Evolutionary conservation across 1,140 invertebrate genomes (phyloP).

Genomic region (Drosophila insularis): DNA sequence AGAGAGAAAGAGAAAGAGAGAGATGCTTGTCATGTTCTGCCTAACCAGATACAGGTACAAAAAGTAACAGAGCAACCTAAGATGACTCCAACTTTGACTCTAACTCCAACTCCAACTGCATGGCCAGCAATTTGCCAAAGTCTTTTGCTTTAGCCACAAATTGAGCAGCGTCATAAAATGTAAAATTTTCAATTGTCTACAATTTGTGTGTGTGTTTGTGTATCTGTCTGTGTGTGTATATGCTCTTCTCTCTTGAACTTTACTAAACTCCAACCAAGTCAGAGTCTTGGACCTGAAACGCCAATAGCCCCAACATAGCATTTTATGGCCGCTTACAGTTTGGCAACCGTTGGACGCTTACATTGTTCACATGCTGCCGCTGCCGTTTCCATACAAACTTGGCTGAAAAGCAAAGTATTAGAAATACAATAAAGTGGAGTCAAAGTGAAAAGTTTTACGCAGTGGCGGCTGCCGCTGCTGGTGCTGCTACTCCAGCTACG

Average conservation of each 20-base stretch:
- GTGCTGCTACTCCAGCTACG: slow-evolving; percentile 10
- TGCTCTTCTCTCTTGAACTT: slow-evolving; percentile 43
- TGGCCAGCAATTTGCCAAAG: slow-evolving; percentile 49
- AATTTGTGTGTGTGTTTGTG: slow-evolving; percentile 51
- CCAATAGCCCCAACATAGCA: slow-evolving; percentile 66
- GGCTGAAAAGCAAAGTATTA: slow-evolving; percentile 80
- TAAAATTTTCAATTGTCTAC: slow-evolving; percentile 79
- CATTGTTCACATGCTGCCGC: slow-evolving; percentile 76
- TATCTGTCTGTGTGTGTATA: neutral
- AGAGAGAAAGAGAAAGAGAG: too few species aligned
- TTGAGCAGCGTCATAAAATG: slow-evolving; percentile 79
- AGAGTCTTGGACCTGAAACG: neutral
- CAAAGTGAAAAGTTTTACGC: slow-evolving; percentile 82
- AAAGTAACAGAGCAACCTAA: neutral
- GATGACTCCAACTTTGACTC: neutral
- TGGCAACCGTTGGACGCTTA: slow-evolving; percentile 73
- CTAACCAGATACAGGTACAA: neutral
- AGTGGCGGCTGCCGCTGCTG: slow-evolving; percentile 59
- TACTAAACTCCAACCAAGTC: slow-evolving; percentile 23
- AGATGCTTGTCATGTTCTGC: slow-evolving; percentile 38
- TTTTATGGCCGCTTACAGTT: slow-evolving; percentile 75
- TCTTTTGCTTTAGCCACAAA: slow-evolving; percentile 58
- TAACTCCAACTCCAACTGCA: slow-evolving; percentile 12
- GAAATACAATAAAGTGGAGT: slow-evolving; percentile 81
- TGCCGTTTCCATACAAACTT: slow-evolving; percentile 47